Evolutionary conservation across 2,888 invertebrate species (phyloP), one percentile per base, ranked within the genome.

Genomic region (Frankliniella fusca): DNA sequence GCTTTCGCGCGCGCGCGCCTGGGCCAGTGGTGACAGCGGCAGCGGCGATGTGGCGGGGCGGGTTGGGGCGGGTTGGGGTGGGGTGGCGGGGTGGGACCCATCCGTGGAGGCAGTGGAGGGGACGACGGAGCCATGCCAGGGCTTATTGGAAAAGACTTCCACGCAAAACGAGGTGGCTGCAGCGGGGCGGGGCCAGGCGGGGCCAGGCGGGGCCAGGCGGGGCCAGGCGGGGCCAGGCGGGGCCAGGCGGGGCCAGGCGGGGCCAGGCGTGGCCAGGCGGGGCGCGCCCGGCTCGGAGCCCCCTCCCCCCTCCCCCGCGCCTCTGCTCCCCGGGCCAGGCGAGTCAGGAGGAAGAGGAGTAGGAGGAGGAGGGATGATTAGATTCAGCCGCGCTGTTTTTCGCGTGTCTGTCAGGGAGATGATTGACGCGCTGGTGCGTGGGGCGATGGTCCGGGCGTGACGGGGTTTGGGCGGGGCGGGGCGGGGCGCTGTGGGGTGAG

Each of bases 91-190:
- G 38, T 5, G 38, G 3, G 38, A 5, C 38, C 38, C 38, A 38
- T 5, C 38, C 38, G 3, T 38, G 38, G 38, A 18, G 61, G n/a
- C 54, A 54, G 54, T 12, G 50, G 54, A 10, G 15, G 54, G 54
- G 10, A 54, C 12, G 61, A 18, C 20, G 15, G 61, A 61, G 61
- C 7, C 61, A 18, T 7, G 61, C 61, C 38, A 38, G 38, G 61
- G 61, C 61, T 61, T 61, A 61, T 61, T 61, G 61, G 61, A 18
- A 61, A 61, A 70, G 70, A 70, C 23, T 70, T 70, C 23, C 70
- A 70, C 70, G 70, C 70, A 70, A 70, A 70, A 61, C 61, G 61
- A 61, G 61, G 61, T 18, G 61, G 11, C 18, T 7, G 61, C 15
- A n/a, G 61, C 8, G 65, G 65, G n/a, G n/a, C 12, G 50, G 50